A percentile compares a stretch with the other conserved stretches of the same genome.
phyloP scores from a whole-genome alignment of 2,797 vertebrate genomes.

The Scleropages formosus region DNA sequence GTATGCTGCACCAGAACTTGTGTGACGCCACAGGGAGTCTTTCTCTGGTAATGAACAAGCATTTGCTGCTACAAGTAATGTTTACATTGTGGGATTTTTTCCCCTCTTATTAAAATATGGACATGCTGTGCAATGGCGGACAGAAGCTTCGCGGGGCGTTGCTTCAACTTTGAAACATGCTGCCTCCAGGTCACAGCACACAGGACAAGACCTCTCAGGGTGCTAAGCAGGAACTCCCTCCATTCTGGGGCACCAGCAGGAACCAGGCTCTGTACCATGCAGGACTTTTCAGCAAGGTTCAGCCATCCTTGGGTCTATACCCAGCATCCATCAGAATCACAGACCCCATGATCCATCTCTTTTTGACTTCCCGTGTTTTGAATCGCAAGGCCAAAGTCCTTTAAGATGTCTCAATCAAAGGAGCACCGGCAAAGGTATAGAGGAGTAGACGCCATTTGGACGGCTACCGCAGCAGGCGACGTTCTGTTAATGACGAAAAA shows the following conservation, averaged over 20 bases:
- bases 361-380: not conserved
- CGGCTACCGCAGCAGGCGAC: not conserved
- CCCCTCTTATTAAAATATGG: too few species aligned
- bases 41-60: too few species aligned
- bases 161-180: too few species aligned
- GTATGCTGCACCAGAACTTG: too few species aligned
- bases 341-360: conserved; percentile 30
- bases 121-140: too few species aligned
- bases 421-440: not conserved
- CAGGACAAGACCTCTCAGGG: too few species aligned
- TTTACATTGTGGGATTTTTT: too few species aligned
- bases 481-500: conserved; percentile 8
- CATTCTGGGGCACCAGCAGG: not conserved
- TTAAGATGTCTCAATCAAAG: conserved; percentile 26
- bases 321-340: conserved; percentile 34
- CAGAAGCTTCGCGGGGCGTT: too few species aligned
- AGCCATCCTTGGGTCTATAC: conserved; percentile 36
- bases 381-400: conserved; percentile 22
- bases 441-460: not conserved
- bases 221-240: not conserved
- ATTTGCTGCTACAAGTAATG: too few species aligned
- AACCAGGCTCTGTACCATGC: conserved; percentile 15
- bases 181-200: too few species aligned
- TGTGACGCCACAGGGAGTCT: too few species aligned
- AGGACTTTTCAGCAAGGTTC: conserved; percentile 38